Evolutionary conservation across 2,797 vertebrate genomes (phyloP), one percentile per base, ranked within the genome.

Genomic region (Acanthurus leucopareius): DNA sequence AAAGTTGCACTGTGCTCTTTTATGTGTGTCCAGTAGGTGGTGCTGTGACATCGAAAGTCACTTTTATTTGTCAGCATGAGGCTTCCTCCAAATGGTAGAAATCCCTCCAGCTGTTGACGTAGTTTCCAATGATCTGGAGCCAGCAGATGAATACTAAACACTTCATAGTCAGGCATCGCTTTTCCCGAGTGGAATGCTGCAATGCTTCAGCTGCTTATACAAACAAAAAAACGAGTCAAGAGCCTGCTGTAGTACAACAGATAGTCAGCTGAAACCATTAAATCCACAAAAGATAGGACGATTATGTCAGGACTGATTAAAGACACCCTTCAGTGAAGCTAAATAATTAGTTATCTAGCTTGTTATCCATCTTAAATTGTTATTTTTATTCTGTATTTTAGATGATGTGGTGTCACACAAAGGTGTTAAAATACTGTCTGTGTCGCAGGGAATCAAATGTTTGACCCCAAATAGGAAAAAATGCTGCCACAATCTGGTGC

Each of bases 11-110:
- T 54, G 25, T 74, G 86, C 72, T 73, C 68, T 56, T 88, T 80
- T 35, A 63, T 28, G 4, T 17, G 2, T 75, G 35, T 75, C 90
- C 94, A 94, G 85, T 70, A 95, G 95, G 89, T 92, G 95, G 94
- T 59, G 87, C 86, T 83, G 44, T 90, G 76, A 69, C 83, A 82
- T 47, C 68, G 75, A 70, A n/a, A 84, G 67, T 80, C 20, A n/a
- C 10, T 19, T 7, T 45, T 53, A 48, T 51, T 65, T 32, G 58
- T 79, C 28, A 42, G 45, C 69, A 58, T 4, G 15, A 85, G 77
- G 82, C 68, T 85, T 77, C 63, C 77, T 85, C 62, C 69, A 68
- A 77, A 82, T 67, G 82, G 69, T 86, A 93, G 83, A 92, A 93
- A 91, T 86, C 85, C 93, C 88, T 92, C 68, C 77, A 75, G 86